These are phyloP conservation scores for Galbula dea DNA, from an alignment of 2,113 vertebrate genomes.

Conservation along the genomic window DNA sequence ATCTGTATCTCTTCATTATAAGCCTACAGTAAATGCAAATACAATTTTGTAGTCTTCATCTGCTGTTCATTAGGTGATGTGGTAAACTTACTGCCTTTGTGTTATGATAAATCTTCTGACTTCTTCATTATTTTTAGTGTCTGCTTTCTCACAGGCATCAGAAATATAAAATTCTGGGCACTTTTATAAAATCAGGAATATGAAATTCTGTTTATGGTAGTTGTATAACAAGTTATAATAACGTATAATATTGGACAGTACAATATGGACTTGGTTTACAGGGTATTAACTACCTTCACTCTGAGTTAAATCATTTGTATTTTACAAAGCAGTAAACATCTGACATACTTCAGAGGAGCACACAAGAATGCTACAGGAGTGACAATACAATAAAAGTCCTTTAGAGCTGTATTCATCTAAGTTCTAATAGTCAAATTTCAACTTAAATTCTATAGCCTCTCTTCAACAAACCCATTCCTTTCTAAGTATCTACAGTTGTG, in stretches of 20 bases:
- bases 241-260: background rate
- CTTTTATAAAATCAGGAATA: background rate
- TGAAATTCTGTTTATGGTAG: background rate
- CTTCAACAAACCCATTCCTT: background rate
- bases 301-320: conserved; percentile 4
- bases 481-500: background rate
- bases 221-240: conserved; percentile 31
- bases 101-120: background rate
- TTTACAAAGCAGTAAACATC: conserved; percentile 10
- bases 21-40: background rate
- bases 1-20: background rate
- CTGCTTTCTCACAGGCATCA: background rate
- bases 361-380: background rate
- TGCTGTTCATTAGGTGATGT: background rate
- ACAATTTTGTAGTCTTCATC: background rate
- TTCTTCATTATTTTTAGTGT: conserved; percentile 16
- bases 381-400: background rate
- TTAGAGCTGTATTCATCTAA: background rate
- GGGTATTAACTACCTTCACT: conserved; percentile 8
- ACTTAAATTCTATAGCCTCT: background rate
- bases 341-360: background rate
- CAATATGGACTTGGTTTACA: background rate
- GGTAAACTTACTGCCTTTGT: background rate
- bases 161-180: conserved; percentile 22
- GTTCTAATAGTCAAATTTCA: background rate